Base-by-base conservation (phyloP, 2,888 invertebrate genomes). In the Latrodectus hesperus region DNA sequence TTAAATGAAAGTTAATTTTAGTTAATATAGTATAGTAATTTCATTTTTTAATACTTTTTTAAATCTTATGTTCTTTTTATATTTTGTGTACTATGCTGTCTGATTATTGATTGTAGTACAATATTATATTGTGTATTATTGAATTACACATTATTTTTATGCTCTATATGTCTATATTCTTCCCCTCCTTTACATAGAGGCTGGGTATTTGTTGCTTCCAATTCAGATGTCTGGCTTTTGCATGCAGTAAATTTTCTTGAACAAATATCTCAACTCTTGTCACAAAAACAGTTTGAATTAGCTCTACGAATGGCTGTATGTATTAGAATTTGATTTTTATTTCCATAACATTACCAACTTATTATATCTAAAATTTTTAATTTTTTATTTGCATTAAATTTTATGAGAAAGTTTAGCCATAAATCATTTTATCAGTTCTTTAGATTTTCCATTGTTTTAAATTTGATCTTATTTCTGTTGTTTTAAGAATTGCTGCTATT, bases 201-300 rank as follows among this genome's bases (percentile, higher is more conserved):
- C 0, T 94, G 95, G 90, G 94, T 98, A 87, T 98, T 96, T 92
- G 95, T 96, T 0, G 96, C 98, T 0, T 97, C 98, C 0, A 94
- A 95, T 70, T 96, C 96, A 72, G 96, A 97, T 91, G 95, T 99
- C 70, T 98, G 97, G 97, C 95, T 96, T 90, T 94, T 99, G 81
- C 95, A 95, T 90, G 94, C 96, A 0, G 95, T 96, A 9, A 96
- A 97, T 90, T 94, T 97, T 89, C 94, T 95, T 3, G 95, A 95
- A 84, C 99, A 99, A 93, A 95, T 97, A 55, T 94, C 96, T 91
- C 95, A 95, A 90, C 93, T 99, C 75, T 93, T 99, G 14, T 95
- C 96, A 90, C 96, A 96, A 90, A 97, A 98, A 92, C 96, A 98
- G 91, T 99, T 98, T 93, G 96, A 98, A 92, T 93, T 99, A 84